phyloP scores from a whole-genome alignment of 2,888 invertebrate species.

The Micropterix aruncella region DNA sequence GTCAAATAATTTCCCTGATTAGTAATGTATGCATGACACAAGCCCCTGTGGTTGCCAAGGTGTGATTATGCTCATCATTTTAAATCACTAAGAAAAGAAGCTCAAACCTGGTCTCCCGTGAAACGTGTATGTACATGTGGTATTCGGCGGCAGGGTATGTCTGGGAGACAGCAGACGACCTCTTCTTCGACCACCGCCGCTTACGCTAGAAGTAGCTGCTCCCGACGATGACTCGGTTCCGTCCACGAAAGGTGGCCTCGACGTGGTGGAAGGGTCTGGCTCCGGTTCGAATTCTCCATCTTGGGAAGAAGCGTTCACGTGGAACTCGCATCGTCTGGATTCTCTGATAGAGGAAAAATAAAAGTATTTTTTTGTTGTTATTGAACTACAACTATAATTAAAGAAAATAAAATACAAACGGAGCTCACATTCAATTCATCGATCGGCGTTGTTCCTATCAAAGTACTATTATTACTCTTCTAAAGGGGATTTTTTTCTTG shows the following conservation, averaged over 20 bases:
- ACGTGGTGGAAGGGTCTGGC: constrained; percentile 4
- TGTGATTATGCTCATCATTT: too few relatives aligned
- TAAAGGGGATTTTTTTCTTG: too few relatives aligned
- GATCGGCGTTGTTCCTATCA: too few relatives aligned
- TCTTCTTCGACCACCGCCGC: constrained; percentile 39
- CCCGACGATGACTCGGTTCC: constrained; percentile 9
- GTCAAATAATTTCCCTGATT: too few relatives aligned
- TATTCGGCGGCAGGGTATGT: constrained; percentile 74
- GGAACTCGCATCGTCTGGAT: constrained; percentile 53
- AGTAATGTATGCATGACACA: too few relatives aligned
- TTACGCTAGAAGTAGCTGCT: constrained; percentile 5
- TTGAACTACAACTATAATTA: too few relatives aligned
- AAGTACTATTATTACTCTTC: too few relatives aligned
- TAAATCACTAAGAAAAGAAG: background rate
- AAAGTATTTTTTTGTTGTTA: too few relatives aligned
- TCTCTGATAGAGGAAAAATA: too few relatives aligned
- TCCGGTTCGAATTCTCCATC: constrained; percentile 31
- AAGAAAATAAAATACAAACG: too few relatives aligned
- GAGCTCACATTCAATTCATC: too few relatives aligned
- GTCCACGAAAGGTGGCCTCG: constrained; percentile 3
- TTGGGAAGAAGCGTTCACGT: constrained; percentile 59
- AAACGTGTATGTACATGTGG: constrained; percentile 78
- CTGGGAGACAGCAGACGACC: constrained; percentile 65
- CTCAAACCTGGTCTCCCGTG: constrained; percentile 49
- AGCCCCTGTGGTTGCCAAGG: too few relatives aligned